A percentile compares a stretch with the other conserved stretches of the same genome.
These are phyloP conservation scores for Merodon equestris DNA, from an alignment of 2,888 invertebrate species.

Conservation along the genomic window DNA sequence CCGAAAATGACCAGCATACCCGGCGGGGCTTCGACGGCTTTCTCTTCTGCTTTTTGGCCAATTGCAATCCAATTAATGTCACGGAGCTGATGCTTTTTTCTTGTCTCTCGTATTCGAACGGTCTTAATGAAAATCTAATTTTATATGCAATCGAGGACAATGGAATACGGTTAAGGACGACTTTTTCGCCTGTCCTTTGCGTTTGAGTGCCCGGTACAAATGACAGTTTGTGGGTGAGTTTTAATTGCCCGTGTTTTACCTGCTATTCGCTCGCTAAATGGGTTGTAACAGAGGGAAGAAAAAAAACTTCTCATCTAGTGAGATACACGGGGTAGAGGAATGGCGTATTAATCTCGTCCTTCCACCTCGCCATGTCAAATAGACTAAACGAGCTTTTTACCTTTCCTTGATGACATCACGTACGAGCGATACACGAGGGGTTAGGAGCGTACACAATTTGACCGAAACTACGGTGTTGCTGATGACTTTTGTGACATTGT, in stretches of 20 bases:
- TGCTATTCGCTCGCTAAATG: slow-evolving; percentile 29
- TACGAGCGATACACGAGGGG: slow-evolving; percentile 34
- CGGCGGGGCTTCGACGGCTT: slow-evolving; percentile 7
- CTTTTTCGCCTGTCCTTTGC: slow-evolving; percentile 9
- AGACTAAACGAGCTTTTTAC: slow-evolving; percentile 76
- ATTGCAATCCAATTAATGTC: slow-evolving; percentile 68
- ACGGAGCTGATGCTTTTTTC: slow-evolving; percentile 51
- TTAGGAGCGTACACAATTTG: slow-evolving; percentile 50
- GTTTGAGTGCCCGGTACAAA: slow-evolving; percentile 1
- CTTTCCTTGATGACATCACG: slow-evolving; percentile 67
- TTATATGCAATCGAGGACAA: slow-evolving; percentile 62
- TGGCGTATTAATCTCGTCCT: slow-evolving; percentile 9
- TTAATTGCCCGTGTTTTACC: slow-evolving; percentile 63
- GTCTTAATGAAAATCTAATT: slow-evolving; percentile 68
- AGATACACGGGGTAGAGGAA: slow-evolving; percentile 35
- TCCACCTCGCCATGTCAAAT: slow-evolving; percentile 74
- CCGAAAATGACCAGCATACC: slow-evolving; percentile 44
- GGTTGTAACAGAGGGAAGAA: background rate
- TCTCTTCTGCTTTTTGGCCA: slow-evolving; percentile 31
- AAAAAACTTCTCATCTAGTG: no score
- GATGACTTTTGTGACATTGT: slow-evolving; percentile 66
- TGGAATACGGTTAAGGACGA: slow-evolving; percentile 34
- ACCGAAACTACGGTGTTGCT: slow-evolving; percentile 59
- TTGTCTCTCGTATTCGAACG: slow-evolving; percentile 44
- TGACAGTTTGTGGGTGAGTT: slow-evolving; percentile 41